Percentiles rank a stretch among this genome's conserved stretches.
Conservation (phyloP, 2,113 vertebrate species). For the Scortum barcoo region DNA sequence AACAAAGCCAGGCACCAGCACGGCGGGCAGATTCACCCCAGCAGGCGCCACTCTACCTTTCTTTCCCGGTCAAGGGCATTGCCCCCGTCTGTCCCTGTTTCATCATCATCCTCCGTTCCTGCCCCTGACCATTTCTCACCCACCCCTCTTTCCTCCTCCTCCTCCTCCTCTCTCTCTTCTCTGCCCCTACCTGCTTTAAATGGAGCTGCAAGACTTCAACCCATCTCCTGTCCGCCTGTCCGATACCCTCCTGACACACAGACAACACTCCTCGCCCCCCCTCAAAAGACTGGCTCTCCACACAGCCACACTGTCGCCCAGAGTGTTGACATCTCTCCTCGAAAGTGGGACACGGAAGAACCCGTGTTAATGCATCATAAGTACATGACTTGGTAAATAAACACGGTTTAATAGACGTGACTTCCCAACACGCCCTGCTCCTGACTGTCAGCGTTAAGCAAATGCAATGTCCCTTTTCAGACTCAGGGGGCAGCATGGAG, state of each 20-base stretch:
- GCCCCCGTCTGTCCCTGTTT: slow-evolving; percentile 64
- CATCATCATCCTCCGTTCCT: slow-evolving; percentile 42
- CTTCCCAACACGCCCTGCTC: not conserved
- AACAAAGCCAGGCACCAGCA: slow-evolving; percentile 83
- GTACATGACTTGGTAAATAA: slow-evolving; percentile 6
- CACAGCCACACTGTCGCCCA: not conserved
- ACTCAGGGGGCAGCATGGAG: slow-evolving; percentile 31
- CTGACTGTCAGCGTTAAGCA: not conserved
- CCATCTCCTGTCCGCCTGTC: not conserved
- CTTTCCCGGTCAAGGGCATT: slow-evolving; percentile 69
- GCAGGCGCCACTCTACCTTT: slow-evolving; percentile 78
- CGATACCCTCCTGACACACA: not conserved
- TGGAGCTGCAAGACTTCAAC: slow-evolving; percentile 12
- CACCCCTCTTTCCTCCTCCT: not conserved
- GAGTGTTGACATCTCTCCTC: slow-evolving; percentile 7
- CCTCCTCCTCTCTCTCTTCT: not conserved
- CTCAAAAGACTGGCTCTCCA: not conserved
- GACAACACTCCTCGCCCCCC: not conserved
- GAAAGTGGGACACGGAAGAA: slow-evolving; percentile 38
- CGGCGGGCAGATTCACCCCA: slow-evolving; percentile 74
- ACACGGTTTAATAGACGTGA: not conserved
- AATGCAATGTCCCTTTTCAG: not conserved
- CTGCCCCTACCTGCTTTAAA: slow-evolving; percentile 10
- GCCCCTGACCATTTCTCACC: slow-evolving; percentile 4
- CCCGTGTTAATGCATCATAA: not conserved